Conservation (phyloP, 2,888 invertebrate species). For the Phortica okadai region DNA sequence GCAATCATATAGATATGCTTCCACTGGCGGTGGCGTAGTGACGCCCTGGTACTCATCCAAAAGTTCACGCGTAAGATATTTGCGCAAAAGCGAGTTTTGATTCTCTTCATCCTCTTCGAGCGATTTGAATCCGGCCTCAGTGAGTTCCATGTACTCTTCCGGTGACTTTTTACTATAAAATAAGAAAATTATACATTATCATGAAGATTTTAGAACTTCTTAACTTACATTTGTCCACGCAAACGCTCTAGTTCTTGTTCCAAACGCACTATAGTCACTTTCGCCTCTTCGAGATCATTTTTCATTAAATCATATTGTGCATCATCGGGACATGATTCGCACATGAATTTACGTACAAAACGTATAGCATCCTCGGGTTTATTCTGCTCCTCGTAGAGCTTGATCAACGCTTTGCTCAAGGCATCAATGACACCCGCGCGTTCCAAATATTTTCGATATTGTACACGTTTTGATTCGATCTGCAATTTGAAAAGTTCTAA, state of each 20-base stretch:
- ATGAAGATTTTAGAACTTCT: background rate
- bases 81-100: slow-evolving; percentile 80
- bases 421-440: slow-evolving; percentile 76
- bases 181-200: background rate
- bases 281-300: slow-evolving; percentile 71
- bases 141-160: slow-evolving; percentile 75
- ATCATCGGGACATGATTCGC: slow-evolving; percentile 75
- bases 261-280: slow-evolving; percentile 64
- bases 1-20: slow-evolving; percentile 80
- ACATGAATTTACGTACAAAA: slow-evolving; percentile 75
- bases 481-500: slow-evolving; percentile 36
- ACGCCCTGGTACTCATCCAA: slow-evolving; percentile 78
- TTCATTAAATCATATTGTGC: slow-evolving; percentile 72
- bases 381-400: slow-evolving; percentile 75
- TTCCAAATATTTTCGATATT: slow-evolving; percentile 76
- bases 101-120: slow-evolving; percentile 78
- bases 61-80: slow-evolving; percentile 79
- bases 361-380: slow-evolving; percentile 76
- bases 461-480: slow-evolving; percentile 76
- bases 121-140: slow-evolving; percentile 78
- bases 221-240: slow-evolving; percentile 72
- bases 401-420: slow-evolving; percentile 74
- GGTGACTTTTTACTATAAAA: slow-evolving; percentile 70
- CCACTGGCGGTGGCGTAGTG: slow-evolving; percentile 78
- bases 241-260: slow-evolving; percentile 73